These are phyloP conservation scores for Drosophila seclusa DNA, from an alignment of 2,888 invertebrate genomes.

Conservation along the genomic window DNA sequence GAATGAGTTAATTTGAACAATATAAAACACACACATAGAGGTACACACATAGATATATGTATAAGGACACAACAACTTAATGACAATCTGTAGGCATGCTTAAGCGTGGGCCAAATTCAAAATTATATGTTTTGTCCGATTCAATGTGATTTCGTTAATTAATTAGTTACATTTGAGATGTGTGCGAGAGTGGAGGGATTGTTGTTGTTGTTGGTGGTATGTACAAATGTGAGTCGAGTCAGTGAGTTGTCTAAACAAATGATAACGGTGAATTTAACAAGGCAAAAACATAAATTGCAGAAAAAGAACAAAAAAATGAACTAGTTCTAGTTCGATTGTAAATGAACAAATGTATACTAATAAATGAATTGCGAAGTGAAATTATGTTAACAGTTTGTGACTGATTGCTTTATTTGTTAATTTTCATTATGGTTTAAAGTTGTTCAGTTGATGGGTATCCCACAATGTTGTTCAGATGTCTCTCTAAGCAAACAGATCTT, in stretches of 20 bases:
- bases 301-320: background rate
- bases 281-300: background rate
- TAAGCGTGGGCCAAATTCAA: constrained; percentile 68
- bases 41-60: constrained; percentile 8
- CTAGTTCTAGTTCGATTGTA: background rate
- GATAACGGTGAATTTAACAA: background rate
- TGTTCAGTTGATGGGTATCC: background rate
- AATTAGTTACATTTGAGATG: constrained; percentile 16
- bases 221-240: background rate
- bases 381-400: background rate
- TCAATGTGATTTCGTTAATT: constrained; percentile 12
- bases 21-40: constrained; percentile 51
- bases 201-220: background rate
- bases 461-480: constrained; percentile 1
- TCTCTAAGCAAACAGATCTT: background rate
- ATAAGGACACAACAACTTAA: constrained; percentile 49
- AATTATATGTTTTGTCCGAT: constrained; percentile 40
- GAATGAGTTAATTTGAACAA: background rate
- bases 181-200: constrained; percentile 7
- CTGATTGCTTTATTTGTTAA: background rate
- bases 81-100: constrained; percentile 63
- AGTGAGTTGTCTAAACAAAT: background rate
- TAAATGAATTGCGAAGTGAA: background rate
- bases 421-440: background rate
- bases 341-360: background rate